Evolutionary conservation across 2,888 invertebrate species (phyloP).

Genomic region (Aleiodes leptofemur): DNA sequence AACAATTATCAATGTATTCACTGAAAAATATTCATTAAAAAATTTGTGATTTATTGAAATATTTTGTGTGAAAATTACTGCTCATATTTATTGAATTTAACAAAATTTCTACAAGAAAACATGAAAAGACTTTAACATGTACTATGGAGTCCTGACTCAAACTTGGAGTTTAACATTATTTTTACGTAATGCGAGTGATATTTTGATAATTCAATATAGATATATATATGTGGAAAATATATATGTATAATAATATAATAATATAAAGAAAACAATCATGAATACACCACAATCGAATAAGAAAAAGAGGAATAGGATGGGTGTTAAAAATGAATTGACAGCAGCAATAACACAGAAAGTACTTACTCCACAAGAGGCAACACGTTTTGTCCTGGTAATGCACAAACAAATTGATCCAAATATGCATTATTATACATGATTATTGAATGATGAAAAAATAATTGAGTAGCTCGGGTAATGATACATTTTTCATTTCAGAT

Average conservation of each 20-base stretch:
- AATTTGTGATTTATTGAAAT: not conserved
- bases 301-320: conserved; percentile 70
- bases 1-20: not conserved
- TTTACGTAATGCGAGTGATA: conserved; percentile 25
- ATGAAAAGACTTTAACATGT: not conserved
- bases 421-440: conserved; percentile 11
- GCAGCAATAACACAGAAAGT: conserved; percentile 62
- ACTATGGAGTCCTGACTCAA: not conserved
- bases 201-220: not conserved
- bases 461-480: not conserved
- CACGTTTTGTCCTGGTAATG: conserved; percentile 70
- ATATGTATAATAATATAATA: conserved; percentile 4
- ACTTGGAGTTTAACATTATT: not conserved
- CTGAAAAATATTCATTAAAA: not conserved
- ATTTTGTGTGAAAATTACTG: too few species aligned
- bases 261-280: conserved; percentile 55
- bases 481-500: conserved; percentile 57
- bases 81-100: too few species aligned
- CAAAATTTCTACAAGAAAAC: not conserved
- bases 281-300: conserved; percentile 71
- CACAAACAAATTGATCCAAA: conserved; percentile 15
- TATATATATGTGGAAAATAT: too few species aligned
- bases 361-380: conserved; percentile 67
- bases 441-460: too few species aligned
- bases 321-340: conserved; percentile 61